Evolutionary conservation across 1,140 invertebrate genomes (phyloP).

Genomic region (Cataglyphis hispanica): DNA sequence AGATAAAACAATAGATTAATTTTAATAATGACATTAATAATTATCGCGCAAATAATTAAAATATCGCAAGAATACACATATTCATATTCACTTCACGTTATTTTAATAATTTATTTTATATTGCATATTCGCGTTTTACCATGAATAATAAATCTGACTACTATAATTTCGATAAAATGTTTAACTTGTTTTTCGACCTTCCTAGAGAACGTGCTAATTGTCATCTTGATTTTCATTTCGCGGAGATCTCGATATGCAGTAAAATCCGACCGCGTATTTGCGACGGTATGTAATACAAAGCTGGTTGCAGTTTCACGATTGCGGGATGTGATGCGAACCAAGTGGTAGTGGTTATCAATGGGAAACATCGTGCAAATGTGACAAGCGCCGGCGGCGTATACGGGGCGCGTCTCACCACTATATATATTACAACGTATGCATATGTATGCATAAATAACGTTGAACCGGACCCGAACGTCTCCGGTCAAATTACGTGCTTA

Average conservation of each 20-base stretch:
- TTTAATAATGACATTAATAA: neutral
- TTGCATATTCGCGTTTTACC: neutral
- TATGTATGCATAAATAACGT: constrained; percentile 63
- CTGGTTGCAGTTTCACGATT: constrained; percentile 16
- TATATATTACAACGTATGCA: constrained; percentile 49
- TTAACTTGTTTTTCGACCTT: neutral
- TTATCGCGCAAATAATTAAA: neutral
- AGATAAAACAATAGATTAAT: neutral
- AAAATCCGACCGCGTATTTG: constrained; percentile 46
- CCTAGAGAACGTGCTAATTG: constrained; percentile 8
- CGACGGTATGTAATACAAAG: constrained; percentile 54
- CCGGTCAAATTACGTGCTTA: constrained; percentile 68
- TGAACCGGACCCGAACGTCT: constrained; percentile 53
- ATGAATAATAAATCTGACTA: neutral
- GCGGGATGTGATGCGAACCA: constrained; percentile 32
- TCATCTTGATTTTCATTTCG: constrained; percentile 40
- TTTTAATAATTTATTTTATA: neutral
- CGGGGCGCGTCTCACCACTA: constrained; percentile 1
- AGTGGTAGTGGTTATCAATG: constrained; percentile 50
- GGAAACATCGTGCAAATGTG: constrained; percentile 46
- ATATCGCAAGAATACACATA: neutral
- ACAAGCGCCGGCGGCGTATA: constrained; percentile 30
- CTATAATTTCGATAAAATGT: constrained; percentile 12
- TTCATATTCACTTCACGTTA: no score
- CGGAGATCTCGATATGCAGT: neutral